Conservation (phyloP, 2,888 invertebrate species). For the Hydriomena furcata region DNA sequence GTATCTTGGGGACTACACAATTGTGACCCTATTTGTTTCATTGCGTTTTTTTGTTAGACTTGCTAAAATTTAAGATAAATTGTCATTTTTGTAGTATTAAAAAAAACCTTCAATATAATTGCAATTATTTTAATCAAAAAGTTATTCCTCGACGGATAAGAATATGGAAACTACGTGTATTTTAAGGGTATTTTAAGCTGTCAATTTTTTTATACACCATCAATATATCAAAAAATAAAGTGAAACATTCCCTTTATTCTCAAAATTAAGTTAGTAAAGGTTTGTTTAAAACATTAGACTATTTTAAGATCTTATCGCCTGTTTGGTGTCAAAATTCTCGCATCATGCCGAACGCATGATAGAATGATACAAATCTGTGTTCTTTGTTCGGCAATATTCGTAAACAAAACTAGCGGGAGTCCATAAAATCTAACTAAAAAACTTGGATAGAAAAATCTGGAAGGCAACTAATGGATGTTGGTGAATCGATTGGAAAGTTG, state of each 20-base stretch:
- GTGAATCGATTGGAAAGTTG: slow-evolving; percentile 1
- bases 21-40: no score
- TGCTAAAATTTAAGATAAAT: no score
- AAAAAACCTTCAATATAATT: no score
- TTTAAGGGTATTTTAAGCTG: no score
- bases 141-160: neutral
- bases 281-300: slow-evolving; percentile 82
- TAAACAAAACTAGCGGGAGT: slow-evolving; percentile 82
- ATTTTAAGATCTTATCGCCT: slow-evolving; percentile 78
- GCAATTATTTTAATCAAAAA: neutral
- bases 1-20: no score
- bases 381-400: slow-evolving; percentile 73
- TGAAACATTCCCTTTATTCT: slow-evolving; percentile 72
- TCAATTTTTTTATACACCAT: slow-evolving; percentile 31
- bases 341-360: slow-evolving; percentile 79
- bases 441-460: slow-evolving; percentile 23
- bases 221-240: slow-evolving; percentile 65
- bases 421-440: slow-evolving; percentile 58
- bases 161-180: no score
- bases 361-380: slow-evolving; percentile 65
- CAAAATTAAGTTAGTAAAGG: slow-evolving; percentile 81
- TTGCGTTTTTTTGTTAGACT: no score
- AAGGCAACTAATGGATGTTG: slow-evolving; percentile 17
- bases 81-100: no score
- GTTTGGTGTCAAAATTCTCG: slow-evolving; percentile 83